Percentiles rank a stretch among this genome's conserved stretches.
phyloP scores from a whole-genome alignment of 2,888 invertebrate genomes.

The Spilarctia lutea region DNA sequence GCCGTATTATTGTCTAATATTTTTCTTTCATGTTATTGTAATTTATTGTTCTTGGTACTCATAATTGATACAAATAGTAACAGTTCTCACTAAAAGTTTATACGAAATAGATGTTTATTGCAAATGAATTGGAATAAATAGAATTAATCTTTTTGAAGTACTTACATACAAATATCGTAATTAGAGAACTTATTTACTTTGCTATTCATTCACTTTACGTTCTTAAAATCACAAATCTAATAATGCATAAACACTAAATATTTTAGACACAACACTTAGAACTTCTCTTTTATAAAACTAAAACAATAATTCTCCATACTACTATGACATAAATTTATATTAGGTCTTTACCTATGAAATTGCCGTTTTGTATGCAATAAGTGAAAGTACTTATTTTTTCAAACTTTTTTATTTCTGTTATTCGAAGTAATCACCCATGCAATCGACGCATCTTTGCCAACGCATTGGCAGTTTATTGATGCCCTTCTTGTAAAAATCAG shows the following conservation, averaged over 20 bases:
- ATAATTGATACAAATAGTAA: neutral
- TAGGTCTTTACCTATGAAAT: no score
- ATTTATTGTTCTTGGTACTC: neutral
- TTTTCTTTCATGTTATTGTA: constrained; percentile 19
- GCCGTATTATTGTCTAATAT: constrained; percentile 17
- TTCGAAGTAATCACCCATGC: no score
- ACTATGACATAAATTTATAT: no score
- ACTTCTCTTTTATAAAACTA: neutral
- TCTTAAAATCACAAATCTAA: no score
- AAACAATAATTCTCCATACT: no score
- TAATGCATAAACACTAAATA: neutral
- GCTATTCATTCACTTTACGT: neutral
- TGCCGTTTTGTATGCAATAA: no score
- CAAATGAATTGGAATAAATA: neutral
- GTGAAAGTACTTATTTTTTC: no score
- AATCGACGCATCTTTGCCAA: no score
- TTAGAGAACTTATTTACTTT: neutral
- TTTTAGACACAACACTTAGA: neutral
- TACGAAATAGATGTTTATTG: neutral
- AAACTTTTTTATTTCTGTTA: no score
- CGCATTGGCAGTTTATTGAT: no score
- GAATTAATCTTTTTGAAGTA: neutral
- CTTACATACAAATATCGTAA: neutral
- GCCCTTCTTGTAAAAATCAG: no score
- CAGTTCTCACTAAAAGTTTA: neutral